These are phyloP conservation scores for Microtus ochrogaster DNA, from an alignment of 2,113 vertebrate species.

Conservation along the genomic window DNA sequence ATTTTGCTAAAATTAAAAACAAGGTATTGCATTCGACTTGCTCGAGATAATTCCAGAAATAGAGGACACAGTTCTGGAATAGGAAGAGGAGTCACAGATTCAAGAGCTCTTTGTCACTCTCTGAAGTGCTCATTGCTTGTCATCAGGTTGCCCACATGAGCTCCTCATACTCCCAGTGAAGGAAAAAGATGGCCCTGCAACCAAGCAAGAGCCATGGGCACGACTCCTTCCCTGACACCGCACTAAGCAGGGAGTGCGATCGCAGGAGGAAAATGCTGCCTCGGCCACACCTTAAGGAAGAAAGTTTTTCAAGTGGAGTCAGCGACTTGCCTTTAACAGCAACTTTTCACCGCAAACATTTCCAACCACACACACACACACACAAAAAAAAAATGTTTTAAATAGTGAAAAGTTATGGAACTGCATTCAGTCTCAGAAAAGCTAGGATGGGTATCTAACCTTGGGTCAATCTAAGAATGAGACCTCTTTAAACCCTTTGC, in stretches of 20 bases:
- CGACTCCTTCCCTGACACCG: not conserved
- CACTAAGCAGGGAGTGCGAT: not conserved
- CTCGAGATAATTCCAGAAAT: not conserved
- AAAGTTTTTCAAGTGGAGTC: not conserved
- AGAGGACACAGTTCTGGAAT: not conserved
- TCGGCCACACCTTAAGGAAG: not conserved
- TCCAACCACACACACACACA: not conserved
- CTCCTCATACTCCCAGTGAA: not conserved
- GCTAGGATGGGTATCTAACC: not conserved
- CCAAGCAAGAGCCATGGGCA: not conserved
- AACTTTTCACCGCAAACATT: not conserved
- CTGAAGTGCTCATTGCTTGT: not conserved
- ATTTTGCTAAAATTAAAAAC: constrained; percentile 30
- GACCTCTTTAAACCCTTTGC: not conserved
- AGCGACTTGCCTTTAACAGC: not conserved
- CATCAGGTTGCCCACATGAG: not conserved
- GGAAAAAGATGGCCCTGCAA: fast-evolving
- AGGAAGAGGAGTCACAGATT: not conserved
- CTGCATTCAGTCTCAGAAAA: not conserved
- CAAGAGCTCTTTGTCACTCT: not conserved
- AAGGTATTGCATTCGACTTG: not conserved
- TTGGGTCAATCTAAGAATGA: not conserved
- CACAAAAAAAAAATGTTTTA: not conserved
- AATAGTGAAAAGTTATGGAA: not conserved
- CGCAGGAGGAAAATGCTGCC: not conserved